A percentile compares a stretch with the other conserved stretches of the same genome.
phyloP scores from a whole-genome alignment of 2,888 invertebrate species.

The Sinelater perroti region DNA sequence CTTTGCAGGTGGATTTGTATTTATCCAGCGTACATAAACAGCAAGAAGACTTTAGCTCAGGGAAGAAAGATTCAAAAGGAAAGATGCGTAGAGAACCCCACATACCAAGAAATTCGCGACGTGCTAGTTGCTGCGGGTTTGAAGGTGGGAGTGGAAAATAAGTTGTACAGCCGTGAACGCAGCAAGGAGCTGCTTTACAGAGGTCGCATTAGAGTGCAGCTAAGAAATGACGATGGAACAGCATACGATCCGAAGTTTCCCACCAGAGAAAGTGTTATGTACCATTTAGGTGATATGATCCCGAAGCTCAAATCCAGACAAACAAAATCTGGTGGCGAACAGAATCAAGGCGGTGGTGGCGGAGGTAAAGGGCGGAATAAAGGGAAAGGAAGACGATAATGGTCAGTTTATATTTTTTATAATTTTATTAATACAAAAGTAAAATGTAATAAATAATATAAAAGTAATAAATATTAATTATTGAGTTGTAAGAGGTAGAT shows the following conservation, averaged over 20 bases:
- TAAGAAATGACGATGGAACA: constrained; percentile 89
- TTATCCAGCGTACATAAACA: constrained; percentile 96
- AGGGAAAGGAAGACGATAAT: constrained; percentile 44
- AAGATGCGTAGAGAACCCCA: constrained; percentile 93
- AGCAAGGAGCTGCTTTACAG: constrained; percentile 87
- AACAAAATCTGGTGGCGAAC: constrained; percentile 60
- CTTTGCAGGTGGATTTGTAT: constrained; percentile 89
- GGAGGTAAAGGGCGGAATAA: constrained; percentile 51
- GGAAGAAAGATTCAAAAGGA: constrained; percentile 87
- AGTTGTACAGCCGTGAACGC: constrained; percentile 88
- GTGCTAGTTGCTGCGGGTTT: constrained; percentile 86
- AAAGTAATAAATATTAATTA: constrained; percentile 6
- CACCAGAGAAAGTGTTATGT: constrained; percentile 79
- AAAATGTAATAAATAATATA: constrained; percentile 10
- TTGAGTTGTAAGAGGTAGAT: constrained; percentile 1
- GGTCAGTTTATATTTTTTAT: not conserved
- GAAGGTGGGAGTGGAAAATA: constrained; percentile 89
- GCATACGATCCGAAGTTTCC: constrained; percentile 76
- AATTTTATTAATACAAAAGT: not conserved
- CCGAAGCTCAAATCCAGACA: constrained; percentile 89
- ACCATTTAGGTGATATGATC: constrained; percentile 73
- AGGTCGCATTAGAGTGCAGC: constrained; percentile 91
- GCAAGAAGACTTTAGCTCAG: constrained; percentile 88
- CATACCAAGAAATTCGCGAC: constrained; percentile 93
- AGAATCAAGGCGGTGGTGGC: constrained; percentile 46